Conservation (phyloP, 2,113 vertebrate species). For the Anhinga rufa region DNA sequence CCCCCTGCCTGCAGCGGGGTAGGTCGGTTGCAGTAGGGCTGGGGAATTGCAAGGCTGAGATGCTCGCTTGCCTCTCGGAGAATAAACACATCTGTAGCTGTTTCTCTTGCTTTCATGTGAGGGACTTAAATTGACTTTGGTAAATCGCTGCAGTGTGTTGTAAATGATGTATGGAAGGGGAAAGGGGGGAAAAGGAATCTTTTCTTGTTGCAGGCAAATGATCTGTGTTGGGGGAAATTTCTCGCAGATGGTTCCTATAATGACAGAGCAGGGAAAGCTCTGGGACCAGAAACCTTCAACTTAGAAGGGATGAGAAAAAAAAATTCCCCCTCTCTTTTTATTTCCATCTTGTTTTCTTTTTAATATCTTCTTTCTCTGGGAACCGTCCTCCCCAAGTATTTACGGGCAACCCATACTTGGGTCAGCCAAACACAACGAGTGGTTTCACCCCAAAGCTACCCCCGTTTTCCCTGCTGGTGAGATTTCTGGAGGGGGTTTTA, state of each 20-base stretch:
- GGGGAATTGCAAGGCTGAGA: neutral
- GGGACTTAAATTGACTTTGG: neutral
- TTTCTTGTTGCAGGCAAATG: neutral
- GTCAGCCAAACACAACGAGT: neutral
- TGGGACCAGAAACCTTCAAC: neutral
- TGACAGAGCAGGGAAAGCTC: neutral
- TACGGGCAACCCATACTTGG: neutral
- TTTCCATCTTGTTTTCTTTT: neutral
- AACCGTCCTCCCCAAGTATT: neutral
- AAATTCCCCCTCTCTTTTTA: neutral
- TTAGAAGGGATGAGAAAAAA: neutral
- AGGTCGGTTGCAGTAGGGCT: neutral
- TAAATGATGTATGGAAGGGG: constrained; percentile 43
- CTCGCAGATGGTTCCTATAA: neutral
- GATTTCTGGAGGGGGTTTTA: neutral
- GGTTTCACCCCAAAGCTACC: neutral
- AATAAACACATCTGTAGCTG: neutral
- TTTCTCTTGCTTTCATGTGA: neutral
- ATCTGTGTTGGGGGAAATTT: neutral
- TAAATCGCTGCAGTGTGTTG: constrained; percentile 7
- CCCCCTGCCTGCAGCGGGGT: neutral
- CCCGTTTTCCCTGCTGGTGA: neutral
- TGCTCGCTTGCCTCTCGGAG: neutral
- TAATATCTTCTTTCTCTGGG: neutral
- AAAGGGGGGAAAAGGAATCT: neutral